Percentiles rank a stretch among this genome's conserved stretches.
Evolutionary conservation across 2,797 vertebrate genomes (phyloP).

Genomic region (Takifugu rubripes): DNA sequence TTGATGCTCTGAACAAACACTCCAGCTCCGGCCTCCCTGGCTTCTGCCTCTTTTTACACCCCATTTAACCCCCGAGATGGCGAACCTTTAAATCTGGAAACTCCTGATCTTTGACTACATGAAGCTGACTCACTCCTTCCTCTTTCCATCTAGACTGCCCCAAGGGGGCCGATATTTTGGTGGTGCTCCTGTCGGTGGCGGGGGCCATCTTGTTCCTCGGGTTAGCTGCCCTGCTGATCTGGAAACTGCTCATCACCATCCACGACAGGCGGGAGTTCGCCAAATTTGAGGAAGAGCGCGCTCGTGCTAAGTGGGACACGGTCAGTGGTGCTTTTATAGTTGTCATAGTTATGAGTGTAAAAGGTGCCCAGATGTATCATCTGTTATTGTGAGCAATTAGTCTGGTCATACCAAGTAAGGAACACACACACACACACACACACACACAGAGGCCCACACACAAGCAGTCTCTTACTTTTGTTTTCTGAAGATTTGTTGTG

Average conservation of each 20-base stretch:
- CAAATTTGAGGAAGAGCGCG: conserved; percentile 93
- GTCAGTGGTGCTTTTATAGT: conserved; percentile 71
- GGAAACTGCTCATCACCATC: conserved; percentile 96
- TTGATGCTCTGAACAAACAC: too few relatives aligned
- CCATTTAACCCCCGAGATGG: too few relatives aligned
- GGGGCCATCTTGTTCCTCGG: conserved; percentile 92
- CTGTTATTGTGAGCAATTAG: too few relatives aligned
- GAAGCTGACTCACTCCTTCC: conserved; percentile 15
- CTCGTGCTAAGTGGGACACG: conserved; percentile 94
- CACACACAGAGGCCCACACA: conserved; percentile 49
- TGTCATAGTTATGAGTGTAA: too few relatives aligned
- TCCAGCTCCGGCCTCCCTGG: too few relatives aligned
- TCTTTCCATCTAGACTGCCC: conserved; percentile 83
- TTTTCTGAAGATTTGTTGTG: conserved; percentile 53
- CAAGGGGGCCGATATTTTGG: conserved; percentile 87
- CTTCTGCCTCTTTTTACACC: too few relatives aligned
- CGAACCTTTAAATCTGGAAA: too few relatives aligned
- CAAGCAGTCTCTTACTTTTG: conserved; percentile 6
- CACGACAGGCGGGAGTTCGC: conserved; percentile 95
- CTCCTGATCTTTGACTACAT: too few relatives aligned
- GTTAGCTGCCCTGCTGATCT: conserved; percentile 88
- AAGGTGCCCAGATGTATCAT: too few relatives aligned
- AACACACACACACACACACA: neutral
- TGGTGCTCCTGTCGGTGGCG: conserved; percentile 89
- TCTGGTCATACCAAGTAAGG: too few relatives aligned